Conservation (phyloP, 2,888 invertebrate species). For the Mimachlamys varia region DNA sequence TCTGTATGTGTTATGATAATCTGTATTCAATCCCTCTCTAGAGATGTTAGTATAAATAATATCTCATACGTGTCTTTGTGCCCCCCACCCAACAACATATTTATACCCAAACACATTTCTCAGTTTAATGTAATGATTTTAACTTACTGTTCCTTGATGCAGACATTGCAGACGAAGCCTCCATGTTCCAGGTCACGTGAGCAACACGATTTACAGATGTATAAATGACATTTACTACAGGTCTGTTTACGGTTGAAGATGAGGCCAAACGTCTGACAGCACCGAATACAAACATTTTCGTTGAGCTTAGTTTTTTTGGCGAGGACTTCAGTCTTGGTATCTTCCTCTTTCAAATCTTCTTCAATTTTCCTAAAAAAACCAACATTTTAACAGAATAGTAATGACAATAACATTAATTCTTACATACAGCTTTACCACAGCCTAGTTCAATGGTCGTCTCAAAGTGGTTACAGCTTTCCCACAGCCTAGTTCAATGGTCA, state of each 20-base stretch:
- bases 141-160: constrained; percentile 78
- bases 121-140: too few relatives aligned
- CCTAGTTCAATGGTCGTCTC: too few relatives aligned
- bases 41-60: too few relatives aligned
- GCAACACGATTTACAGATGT: constrained; percentile 79
- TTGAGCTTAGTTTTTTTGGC: constrained; percentile 73
- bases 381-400: not conserved
- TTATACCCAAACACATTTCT: not conserved
- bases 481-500: too few relatives aligned
- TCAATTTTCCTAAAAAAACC: constrained; percentile 72
- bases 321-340: constrained; percentile 68
- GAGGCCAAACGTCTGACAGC: constrained; percentile 76
- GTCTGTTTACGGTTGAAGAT: constrained; percentile 78
- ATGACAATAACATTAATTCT: too few relatives aligned
- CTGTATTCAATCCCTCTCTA: too few relatives aligned
- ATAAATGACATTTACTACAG: constrained; percentile 76
- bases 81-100: too few relatives aligned
- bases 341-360: constrained; percentile 72
- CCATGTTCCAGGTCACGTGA: constrained; percentile 69
- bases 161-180: constrained; percentile 77
- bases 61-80: too few relatives aligned
- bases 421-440: too few relatives aligned
- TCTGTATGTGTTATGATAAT: too few relatives aligned
- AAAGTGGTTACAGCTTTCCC: too few relatives aligned
- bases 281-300: constrained; percentile 77